Evolutionary conservation across 2,888 invertebrate species (phyloP), one percentile per base, ranked within the genome.

Genomic region (Scrobipalpa atriplicella): DNA sequence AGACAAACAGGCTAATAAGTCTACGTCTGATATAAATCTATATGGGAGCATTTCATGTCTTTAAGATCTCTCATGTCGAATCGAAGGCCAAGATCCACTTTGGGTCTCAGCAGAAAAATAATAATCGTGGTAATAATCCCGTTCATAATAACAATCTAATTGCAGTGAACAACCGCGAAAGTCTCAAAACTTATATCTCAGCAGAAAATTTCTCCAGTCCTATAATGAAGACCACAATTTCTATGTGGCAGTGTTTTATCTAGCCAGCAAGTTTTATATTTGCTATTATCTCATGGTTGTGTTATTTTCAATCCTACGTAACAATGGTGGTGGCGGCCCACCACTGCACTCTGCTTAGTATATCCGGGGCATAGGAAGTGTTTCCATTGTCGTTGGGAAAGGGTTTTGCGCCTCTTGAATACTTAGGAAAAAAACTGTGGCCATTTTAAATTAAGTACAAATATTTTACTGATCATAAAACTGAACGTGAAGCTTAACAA

Each of bases 291-390:
- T 13, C 21, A 13, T 21, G 54, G 19, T 56, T 56, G 54, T 56
- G 13, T 56, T 56, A 56, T 56, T 56, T 56, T 56, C 29, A 56
- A 56, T 56, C 54, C 54, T 13, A 56, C 54, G 21, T 21, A 47
- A 56, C 54, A 56, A 56, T 56, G 54, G 29, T 11, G 54, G 19
- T 21, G 21, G 54, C 21, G 21, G 52, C 52, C 19, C 52, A 52
- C 19, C 52, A 52, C 52, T 29, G 54, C 54, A 56, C 54, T 56
- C 29, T 21, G 29, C 54, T 56, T n/a, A n/a, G n/a, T n/a, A 21
- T 54, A 29, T 29, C 54, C 54, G 54, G 13, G 29, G 21, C 54
- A 13, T 10, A 21, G 13, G 29, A 29, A 11, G 1, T 11, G 54
- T 56, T 19, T 21, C 54, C 54, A 56, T 13, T 7, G 54, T 9